Base-by-base conservation (phyloP, 2,113 vertebrate species). In the Pardalotus punctatus region DNA sequence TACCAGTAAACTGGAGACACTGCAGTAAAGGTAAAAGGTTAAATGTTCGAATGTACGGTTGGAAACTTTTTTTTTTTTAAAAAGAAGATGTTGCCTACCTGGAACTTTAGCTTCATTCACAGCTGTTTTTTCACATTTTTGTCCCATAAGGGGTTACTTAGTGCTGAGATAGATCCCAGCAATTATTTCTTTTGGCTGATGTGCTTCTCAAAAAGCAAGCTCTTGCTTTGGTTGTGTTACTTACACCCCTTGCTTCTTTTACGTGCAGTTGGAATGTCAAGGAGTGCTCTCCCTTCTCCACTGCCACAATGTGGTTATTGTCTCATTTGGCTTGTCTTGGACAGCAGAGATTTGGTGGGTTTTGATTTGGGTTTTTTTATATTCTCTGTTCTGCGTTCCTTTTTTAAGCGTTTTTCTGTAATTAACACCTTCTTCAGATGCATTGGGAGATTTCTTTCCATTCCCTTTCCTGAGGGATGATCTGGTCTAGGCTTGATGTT, bases 141-240 rank as follows among this genome's bases (percentile, higher is more conserved):
- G 5, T 88, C 88, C 42, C 82, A 78, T 91, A 81, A 95, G 67
- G 93, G 86, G 93, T 97, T 95, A 94, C 88, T 92, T 9, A 70
- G 92, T 70, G 67, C 94, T 71, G 94, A 92, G 93, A 90, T 43
- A 56, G 71, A 93, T 77, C 85, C 71, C 43, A 66, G 88, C 60
- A 86, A 38, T 95, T 95, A 96, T 96, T 97, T 83, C 95, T 83
- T 88, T 97, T 97, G 95, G 96, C 95, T 48, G 72, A 90, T n/a
- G 72, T 43, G 69, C 94, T 81, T 73, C 42, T 80, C 33, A 22
- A 9, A 91, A 81, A 93, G 96, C 94, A 95, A n/a, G 72, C 60
- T 86, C 85, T 81, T 88, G 93, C 82, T 93, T 90, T 96, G 93
- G 71, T 94, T 86, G 71, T 66, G 86, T 94, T 92, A 88, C 94